phyloP scores from a whole-genome alignment of 2,888 invertebrate species.

The Falcaria lacertinaria region DNA sequence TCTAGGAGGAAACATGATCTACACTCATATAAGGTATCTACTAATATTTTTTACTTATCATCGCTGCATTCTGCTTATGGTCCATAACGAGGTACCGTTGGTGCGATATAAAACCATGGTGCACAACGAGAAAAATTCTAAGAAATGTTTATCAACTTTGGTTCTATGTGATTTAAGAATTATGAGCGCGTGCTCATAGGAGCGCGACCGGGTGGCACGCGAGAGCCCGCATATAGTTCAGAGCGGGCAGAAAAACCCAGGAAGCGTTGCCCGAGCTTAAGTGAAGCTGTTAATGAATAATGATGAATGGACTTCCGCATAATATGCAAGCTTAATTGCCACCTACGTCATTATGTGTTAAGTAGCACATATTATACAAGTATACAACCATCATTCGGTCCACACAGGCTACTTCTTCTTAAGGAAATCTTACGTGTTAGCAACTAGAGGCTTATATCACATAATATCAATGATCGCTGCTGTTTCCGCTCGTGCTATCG shows the following conservation, averaged over 20 bases:
- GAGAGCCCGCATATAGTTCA: slow-evolving; percentile 25
- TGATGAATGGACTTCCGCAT: slow-evolving; percentile 64
- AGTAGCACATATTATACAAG: slow-evolving; percentile 5
- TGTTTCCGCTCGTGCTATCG: slow-evolving; percentile 21
- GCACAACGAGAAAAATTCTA: slow-evolving; percentile 36
- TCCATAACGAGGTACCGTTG: slow-evolving; percentile 37
- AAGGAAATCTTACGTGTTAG: background rate
- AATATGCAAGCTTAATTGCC: slow-evolving; percentile 46
- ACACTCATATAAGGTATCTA: too few relatives aligned
- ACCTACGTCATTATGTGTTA: slow-evolving; percentile 16
- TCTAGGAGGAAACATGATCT: too few relatives aligned
- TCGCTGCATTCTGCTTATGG: background rate
- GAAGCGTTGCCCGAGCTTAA: slow-evolving; percentile 48
- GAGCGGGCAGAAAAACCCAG: slow-evolving; percentile 59
- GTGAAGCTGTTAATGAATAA: slow-evolving; percentile 66
- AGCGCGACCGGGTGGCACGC: slow-evolving; percentile 55
- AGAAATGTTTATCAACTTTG: slow-evolving; percentile 31
- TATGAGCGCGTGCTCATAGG: slow-evolving; percentile 43
- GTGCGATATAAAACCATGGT: slow-evolving; percentile 41
- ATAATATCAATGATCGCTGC: too few relatives aligned
- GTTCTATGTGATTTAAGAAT: slow-evolving; percentile 49
- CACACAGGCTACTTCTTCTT: background rate
- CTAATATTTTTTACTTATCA: background rate
- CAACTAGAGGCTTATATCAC: slow-evolving; percentile 11
- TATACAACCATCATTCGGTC: background rate